Percentiles rank a stretch among this genome's conserved stretches.
Conservation (phyloP, 2,888 invertebrate species). For the Leuctra nigra region DNA sequence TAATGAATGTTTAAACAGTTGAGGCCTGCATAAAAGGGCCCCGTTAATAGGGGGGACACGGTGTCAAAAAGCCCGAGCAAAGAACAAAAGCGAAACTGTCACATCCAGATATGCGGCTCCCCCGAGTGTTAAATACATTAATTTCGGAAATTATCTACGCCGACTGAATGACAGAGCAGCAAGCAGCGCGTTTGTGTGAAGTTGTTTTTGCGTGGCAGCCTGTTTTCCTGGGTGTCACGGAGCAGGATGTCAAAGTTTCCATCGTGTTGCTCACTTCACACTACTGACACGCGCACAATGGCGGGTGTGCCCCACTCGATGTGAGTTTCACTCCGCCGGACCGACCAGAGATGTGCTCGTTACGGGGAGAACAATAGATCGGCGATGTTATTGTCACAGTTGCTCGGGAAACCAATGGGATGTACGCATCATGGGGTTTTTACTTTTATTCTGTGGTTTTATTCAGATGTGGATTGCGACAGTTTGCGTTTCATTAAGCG, state of each 20-base stretch:
- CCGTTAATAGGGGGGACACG: not conserved
- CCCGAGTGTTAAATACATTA: conserved; percentile 9
- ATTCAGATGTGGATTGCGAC: no score
- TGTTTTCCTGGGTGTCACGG: no score
- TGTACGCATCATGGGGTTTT: not conserved
- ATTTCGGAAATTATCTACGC: conserved; percentile 11
- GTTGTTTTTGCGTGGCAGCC: no score
- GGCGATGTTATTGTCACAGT: conserved; percentile 12
- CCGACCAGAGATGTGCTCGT: not conserved
- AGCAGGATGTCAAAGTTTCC: no score
- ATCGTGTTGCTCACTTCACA: not conserved
- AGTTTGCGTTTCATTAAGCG: no score
- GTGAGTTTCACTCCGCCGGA: not conserved
- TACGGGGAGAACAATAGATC: conserved; percentile 6
- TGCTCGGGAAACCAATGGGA: conserved; percentile 1
- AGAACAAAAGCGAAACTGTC: conserved; percentile 12
- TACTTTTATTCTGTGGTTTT: not conserved
- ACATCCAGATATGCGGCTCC: conserved; percentile 12
- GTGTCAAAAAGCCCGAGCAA: conserved; percentile 3
- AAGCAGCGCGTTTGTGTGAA: no score
- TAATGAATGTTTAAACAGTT: conserved; percentile 1
- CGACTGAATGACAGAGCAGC: conserved; percentile 18
- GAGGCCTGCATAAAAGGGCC: conserved; percentile 12
- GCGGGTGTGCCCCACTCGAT: not conserved
- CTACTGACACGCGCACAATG: no score